phyloP scores from a whole-genome alignment of 2,888 invertebrate species.

The Leistus spinibarbis region DNA sequence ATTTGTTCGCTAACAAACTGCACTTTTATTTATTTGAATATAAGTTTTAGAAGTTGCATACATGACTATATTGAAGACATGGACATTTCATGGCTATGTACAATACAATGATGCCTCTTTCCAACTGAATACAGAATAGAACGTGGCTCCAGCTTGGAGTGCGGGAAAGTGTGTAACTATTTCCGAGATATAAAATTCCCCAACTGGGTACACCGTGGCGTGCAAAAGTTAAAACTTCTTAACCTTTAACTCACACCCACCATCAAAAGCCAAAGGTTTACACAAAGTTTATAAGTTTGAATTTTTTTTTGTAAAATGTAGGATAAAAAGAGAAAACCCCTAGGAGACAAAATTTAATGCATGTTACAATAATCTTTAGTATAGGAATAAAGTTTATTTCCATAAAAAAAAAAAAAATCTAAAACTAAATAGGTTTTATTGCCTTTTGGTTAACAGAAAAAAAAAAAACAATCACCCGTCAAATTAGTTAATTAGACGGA shows the following conservation, averaged over 20 bases:
- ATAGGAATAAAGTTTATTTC: too few relatives aligned
- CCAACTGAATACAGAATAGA: background rate
- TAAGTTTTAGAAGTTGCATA: background rate
- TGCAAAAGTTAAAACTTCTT: constrained; percentile 19
- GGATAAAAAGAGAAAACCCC: background rate
- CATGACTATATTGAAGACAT: background rate
- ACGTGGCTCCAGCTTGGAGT: background rate
- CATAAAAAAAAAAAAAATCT: too few relatives aligned
- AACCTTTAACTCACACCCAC: background rate
- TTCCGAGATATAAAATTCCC: constrained; percentile 6
- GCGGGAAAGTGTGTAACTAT: background rate
- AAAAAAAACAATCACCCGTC: too few relatives aligned
- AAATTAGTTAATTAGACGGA: too few relatives aligned
- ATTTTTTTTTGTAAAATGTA: background rate
- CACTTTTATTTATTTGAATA: background rate
- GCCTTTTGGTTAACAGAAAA: too few relatives aligned
- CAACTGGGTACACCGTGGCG: background rate
- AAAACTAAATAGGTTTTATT: too few relatives aligned
- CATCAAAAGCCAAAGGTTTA: background rate
- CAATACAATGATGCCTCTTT: background rate
- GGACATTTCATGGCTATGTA: background rate
- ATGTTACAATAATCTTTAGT: too few relatives aligned
- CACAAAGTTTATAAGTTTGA: background rate
- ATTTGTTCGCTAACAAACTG: background rate
- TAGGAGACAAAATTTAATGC: too few relatives aligned